Base-by-base conservation (phyloP, 2,113 vertebrate genomes). In the Mustela nigripes region DNA sequence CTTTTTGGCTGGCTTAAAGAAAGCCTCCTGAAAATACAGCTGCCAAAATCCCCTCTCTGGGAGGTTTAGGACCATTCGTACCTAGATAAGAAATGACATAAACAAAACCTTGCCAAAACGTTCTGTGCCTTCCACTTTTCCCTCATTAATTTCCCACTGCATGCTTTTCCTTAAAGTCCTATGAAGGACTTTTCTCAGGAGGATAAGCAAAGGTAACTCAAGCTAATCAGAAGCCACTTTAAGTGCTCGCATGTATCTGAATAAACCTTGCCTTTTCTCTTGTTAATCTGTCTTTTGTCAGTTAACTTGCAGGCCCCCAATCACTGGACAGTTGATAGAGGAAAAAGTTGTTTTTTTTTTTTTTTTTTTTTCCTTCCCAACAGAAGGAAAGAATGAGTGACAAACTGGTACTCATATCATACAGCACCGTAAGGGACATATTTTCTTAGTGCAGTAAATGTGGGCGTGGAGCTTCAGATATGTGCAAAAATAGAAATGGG, bases 321-420 rank as follows among this genome's bases (percentile, higher is more conserved):
- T 19, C 36, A 89, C 15, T 19, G 42, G 94, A 81, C 10, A 93
- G 24, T 26, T 91, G 26, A 58, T 6, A 81, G 26, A 91, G 42
- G 58, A 86, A 91, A 60, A 74, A 60, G 53, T 56, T 56, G 18
- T n/a, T n/a, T 15, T 11, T 3, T 33, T 42, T 42, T 42, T 42
- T 83, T 82, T 42, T 15, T n/a, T 69, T 58, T 15, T 69, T 69
- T 4, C 15, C 11, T 26, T 67, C 21, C 4, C 76, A 81, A 82
- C 1, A 39, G 83, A 81, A 95, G 84, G 39, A 97, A 86, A 31
- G n/a, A 95, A 53, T 79, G 78, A 63, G 60, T 18, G 85, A 73
- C 28, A 60, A 95, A 84, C 2, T 14, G 60, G 76, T 56, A 63
- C 1, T 83, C 48, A 19, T 78, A 78, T 79, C 67, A 89, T 24